Evolutionary conservation across 1,140 invertebrate genomes (phyloP), one percentile per base, ranked within the genome.

Genomic region (Helicoverpa armigera): DNA sequence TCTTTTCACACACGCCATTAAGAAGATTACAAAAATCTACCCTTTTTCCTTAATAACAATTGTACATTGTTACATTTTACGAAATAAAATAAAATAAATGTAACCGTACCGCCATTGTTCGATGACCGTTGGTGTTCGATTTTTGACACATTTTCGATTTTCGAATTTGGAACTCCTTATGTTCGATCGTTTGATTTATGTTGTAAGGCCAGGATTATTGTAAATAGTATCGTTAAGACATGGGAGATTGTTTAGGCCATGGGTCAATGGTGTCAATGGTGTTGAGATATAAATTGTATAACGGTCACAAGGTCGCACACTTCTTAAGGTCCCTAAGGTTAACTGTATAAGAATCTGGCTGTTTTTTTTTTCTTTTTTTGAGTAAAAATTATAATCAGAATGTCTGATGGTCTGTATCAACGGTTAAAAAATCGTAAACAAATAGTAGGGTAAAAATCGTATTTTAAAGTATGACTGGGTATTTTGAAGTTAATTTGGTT

Each of bases 1-100:
- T 95, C 94, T 95, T 94, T 95, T 94, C 92, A 94, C 91, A 93
- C 90, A 92, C 86, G 86, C 94, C 94, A 95, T 95, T 95, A 95
- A 95, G 94, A 89, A 95, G 94, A 95, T 95, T 95, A 95, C 91
- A 83, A 89, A 93, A 93, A 93, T 90, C 90, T 94, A 95, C 94
- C 94, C 94, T 94, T 95, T 94, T 93, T 88, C 88, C 85, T 83
- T 89, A 87, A 89, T 88, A 91, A 92, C 94, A 94, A 94, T 95
- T 89, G 91, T 86, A 91, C 86, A 93, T 94, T 94, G 93, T 94
- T 90, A 89, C 89, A 89, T 91, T 91, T 92, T 89, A 79, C 43
- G 80, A 85, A 88, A 83, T 87, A 83, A 87, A 91, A 90, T 90
- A 65, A 65, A 69, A 87, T 73, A 92, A 92, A 91, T 92, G 88